Base-by-base conservation (phyloP, 2,888 invertebrate genomes). In the Eilema caniola region DNA sequence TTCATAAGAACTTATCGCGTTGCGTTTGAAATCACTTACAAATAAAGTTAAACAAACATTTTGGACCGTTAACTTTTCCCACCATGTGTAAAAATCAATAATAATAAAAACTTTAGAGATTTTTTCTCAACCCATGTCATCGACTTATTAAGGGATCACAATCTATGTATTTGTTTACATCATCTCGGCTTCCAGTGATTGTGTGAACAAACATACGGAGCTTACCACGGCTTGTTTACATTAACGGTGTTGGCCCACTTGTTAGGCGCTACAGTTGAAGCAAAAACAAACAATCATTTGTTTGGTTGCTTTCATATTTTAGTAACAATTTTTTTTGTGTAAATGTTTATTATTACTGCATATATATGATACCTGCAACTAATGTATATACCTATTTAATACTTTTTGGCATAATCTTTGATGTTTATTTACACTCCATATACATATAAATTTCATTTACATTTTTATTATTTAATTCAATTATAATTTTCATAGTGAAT, bases 81-180 rank as follows among this genome's bases (percentile, higher is more conserved):
- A 59, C 66, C 57, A 41, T 25, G 24, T 23, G 33, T 31, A 60
- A 37, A 28, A 57, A 25, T 20, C n/a, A n/a, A 25, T 57, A 12
- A 60, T 20, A 20, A 59, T 25, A 60, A 66, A 66, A 64, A 33
- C 31, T 23, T 37, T 11, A 31, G n/a, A 14, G 0, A 8, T 62
- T 33, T 82, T 84, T 85, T 86, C 78, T 75, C 75, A 79, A 71
- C 87, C 84, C 81, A 84, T 89, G 88, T 93, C 93, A 87, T 85
- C 92, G 79, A 85, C 77, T 83, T 78, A 84, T 85, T 86, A 88
- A 83, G 77, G 79, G 84, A 84, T 77, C 87, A 82, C 86, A 89
- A 88, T 84, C 86, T 89, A 86, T 86, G 81, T 75, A 77, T 84
- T 88, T 88, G 91, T 92, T 91, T 89, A 91, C 86, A 83, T 71